Base-by-base conservation (phyloP, 2,888 invertebrate species). In the Macaria liturata region DNA sequence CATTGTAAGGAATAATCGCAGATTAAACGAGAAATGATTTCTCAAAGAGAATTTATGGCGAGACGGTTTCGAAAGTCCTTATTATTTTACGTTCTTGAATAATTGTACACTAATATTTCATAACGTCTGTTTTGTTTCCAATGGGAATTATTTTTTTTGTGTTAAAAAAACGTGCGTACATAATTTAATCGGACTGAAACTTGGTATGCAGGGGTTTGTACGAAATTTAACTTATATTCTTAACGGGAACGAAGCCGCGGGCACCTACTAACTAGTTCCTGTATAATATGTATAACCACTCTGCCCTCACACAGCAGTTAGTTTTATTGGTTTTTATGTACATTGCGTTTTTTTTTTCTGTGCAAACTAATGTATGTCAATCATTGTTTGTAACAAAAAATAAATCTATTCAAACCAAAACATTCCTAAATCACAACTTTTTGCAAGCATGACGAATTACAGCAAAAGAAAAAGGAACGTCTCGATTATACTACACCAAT, bases 11-110 rank as follows among this genome's bases (percentile, higher is more conserved):
- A 50, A 59, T 75, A 71, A 74, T 77, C 70, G 69, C 56, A 67
- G 70, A 67, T 71, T 73, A 69, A 74, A 76, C 70, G 69, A 68
- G 68, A 66, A 72, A 68, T 69, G 65, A 71, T 75, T 74, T 62
- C 62, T 64, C 67, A 72, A 72, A 72, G 64, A 57, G 61, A 48
- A 54, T 61, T 61, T 56, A 59, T 49, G 51, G 61, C 52, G 58
- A 46, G 47, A 57, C 49, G 57, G 49, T 60, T 48, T 53, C 56
- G 50, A 46, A 42, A 67, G 57, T 62, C 57, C 59, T 55, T 51
- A 50, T 63, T 62, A 63, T 63, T 61, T 57, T 49, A 54, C 57
- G 54, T 61, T 61, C 61, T 57, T 61, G 51, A 57, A 61, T 57
- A 54, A 57, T 61, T 57, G 61, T 61, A 53, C 44, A 59, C 59